Evolutionary conservation across 2,113 vertebrate species (phyloP).

Genomic region (Ibidorhyncha struthersii): DNA sequence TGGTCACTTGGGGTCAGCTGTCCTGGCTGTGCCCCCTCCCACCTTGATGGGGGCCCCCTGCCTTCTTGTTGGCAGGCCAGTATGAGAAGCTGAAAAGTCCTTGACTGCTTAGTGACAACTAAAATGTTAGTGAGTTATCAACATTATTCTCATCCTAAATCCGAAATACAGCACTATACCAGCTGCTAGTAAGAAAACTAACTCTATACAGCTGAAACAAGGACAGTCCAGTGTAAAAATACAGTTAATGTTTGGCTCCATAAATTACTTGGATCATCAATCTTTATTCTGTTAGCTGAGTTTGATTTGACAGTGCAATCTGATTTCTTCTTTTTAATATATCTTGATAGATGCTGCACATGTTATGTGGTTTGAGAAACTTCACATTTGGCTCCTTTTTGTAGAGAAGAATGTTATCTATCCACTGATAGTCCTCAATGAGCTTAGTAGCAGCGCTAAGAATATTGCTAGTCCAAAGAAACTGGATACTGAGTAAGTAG

Average conservation of each 20-base stretch:
- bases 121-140: neutral
- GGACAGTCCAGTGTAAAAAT: neutral
- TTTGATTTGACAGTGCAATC: neutral
- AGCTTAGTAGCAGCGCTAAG: slow-evolving; percentile 93
- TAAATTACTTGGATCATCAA: neutral
- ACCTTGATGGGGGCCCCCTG: neutral
- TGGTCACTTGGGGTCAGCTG: neutral
- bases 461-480: slow-evolving; percentile 93
- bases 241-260: neutral
- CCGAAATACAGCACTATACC: neutral
- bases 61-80: neutral
- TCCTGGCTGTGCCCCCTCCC: neutral
- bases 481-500: slow-evolving; percentile 92
- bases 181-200: neutral
- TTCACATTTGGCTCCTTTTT: slow-evolving; percentile 96
- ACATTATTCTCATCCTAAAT: neutral
- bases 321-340: neutral
- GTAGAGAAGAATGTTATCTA: slow-evolving; percentile 96
- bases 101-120: neutral
- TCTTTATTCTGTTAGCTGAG: neutral
- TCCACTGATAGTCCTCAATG: slow-evolving; percentile 95
- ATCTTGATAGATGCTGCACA: slow-evolving; percentile 87
- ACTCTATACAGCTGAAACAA: neutral
- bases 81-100: neutral
- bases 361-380: slow-evolving; percentile 98